Evolutionary conservation across 2,113 vertebrate species (phyloP).

Genomic region (Phycodurus eques): DNA sequence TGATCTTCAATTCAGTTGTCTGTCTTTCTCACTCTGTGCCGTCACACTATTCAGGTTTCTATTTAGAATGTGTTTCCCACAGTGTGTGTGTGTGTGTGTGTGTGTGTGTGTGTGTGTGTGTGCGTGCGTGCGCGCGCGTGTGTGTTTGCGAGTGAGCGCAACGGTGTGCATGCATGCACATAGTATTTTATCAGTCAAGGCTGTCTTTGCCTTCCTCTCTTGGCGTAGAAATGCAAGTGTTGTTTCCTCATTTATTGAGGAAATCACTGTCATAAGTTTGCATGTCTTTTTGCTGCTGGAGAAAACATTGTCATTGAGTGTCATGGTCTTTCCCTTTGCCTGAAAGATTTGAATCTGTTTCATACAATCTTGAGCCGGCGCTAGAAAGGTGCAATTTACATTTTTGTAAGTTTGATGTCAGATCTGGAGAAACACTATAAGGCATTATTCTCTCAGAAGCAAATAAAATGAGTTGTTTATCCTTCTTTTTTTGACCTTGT

Average conservation of each 20-base stretch:
- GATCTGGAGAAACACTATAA: background rate
- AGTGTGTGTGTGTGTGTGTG: slow-evolving; percentile 30
- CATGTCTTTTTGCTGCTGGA: slow-evolving; percentile 50
- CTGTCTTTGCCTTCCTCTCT: slow-evolving; percentile 50
- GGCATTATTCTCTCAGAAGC: background rate
- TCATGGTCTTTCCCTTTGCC: slow-evolving; percentile 28
- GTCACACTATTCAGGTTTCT: slow-evolving; percentile 42
- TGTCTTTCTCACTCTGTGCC: slow-evolving; percentile 44
- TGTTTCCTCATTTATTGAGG: slow-evolving; percentile 51
- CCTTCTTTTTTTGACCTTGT: background rate
- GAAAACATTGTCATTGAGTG: slow-evolving; percentile 59
- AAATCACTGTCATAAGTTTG: slow-evolving; percentile 62
- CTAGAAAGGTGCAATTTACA: slow-evolving; percentile 10
- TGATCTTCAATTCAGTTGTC: slow-evolving; percentile 58
- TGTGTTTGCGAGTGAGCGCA: slow-evolving; percentile 19
- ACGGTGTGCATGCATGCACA: slow-evolving; percentile 33
- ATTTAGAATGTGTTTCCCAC: slow-evolving; percentile 40
- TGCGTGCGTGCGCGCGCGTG: slow-evolving; percentile 1
- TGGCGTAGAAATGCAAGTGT: slow-evolving; percentile 45
- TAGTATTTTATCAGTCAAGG: slow-evolving; percentile 62
- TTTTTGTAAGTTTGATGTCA: background rate
- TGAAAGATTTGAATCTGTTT: slow-evolving; percentile 50
- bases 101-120: slow-evolving; percentile 12
- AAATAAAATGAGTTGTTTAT: background rate
- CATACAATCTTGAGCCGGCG: slow-evolving; percentile 26